Evolutionary conservation across 2,888 invertebrate species (phyloP), one percentile per base, ranked within the genome.

Genomic region (Noctua janthina): DNA sequence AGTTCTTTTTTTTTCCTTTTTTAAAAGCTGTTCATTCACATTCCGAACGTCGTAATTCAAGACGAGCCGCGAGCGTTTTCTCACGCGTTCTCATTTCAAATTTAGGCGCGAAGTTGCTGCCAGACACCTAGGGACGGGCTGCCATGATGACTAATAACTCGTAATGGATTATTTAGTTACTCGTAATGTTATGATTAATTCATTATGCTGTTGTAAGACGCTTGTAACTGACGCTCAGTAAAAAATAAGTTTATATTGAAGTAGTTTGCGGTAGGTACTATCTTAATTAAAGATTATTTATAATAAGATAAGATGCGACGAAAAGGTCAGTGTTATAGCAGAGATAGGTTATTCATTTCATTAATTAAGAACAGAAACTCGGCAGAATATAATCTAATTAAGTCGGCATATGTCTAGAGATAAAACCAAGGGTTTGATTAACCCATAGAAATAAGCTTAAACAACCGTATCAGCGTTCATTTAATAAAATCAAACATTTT

Each of bases 71-170:
- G 89, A 93, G 95, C 93, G 92, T 88, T 94, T 95, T 96, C 96
- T 94, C 96, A 95, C 96, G 95, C 94, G 93, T 93, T 94, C 95
- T 92, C 92, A 93, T 94, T 95, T 95, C 91, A 89, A 94, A 95
- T 94, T 96, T 95, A 91, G 94, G 94, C 95, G 95, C 95, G 93
- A 95, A 95, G 90, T 90, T 88, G 82, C 91, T 93, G 93, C 93
- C 94, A 92, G 90, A 87, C 89, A 85, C 81, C 83, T 89, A 90
- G 90, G 85, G 91, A 91, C 88, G 90, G 78, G 77, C 87, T 68
- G 76, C n/a, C 70, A 76, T 76, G 62, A 75, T 72, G 72, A 85
- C 79, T 82, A 76, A 78, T 75, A 88, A 74, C 67, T 74, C 67
- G 62, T 82, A 78, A 88, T 88, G 72, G 78, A 80, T 81, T 73